These are phyloP conservation scores for Catocala nupta DNA, from an alignment of 2,888 invertebrate genomes.

Conservation along the genomic window DNA sequence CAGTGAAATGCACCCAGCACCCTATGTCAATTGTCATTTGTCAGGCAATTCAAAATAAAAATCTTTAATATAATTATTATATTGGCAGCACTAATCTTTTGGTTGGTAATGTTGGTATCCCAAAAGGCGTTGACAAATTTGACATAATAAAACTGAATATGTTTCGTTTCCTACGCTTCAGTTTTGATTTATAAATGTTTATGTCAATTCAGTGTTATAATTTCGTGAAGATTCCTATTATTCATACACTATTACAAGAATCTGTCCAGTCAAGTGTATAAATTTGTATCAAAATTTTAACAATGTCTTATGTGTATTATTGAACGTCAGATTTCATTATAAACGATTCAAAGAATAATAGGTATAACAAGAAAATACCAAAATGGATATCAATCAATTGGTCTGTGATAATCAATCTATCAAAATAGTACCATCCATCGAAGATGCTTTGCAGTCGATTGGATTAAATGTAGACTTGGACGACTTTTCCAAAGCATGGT, in stretches of 20 bases:
- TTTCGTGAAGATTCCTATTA: neutral
- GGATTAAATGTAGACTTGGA: conserved; percentile 81
- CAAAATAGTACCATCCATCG: conserved; percentile 81
- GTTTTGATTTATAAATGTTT: too few relatives aligned
- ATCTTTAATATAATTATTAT: too few relatives aligned
- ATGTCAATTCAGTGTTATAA: neutral
- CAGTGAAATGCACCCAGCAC: too few relatives aligned
- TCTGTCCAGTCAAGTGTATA: too few relatives aligned
- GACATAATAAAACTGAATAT: too few relatives aligned
- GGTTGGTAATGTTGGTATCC: too few relatives aligned
- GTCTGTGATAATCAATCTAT: conserved; percentile 75
- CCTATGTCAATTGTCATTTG: too few relatives aligned
- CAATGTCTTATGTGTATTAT: neutral
- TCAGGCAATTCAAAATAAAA: too few relatives aligned
- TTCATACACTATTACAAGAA: neutral
- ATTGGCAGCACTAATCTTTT: too few relatives aligned
- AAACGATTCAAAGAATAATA: neutral
- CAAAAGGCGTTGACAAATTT: too few relatives aligned
- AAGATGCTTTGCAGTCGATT: conserved; percentile 71
- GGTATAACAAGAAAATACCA: conserved; percentile 14
- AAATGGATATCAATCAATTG: conserved; percentile 68
- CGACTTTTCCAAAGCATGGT: conserved; percentile 70
- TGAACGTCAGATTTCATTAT: neutral
- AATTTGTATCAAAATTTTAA: too few relatives aligned
- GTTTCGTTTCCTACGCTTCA: too few relatives aligned